Conservation (phyloP, 2,888 invertebrate species). For the Leptopilina drosophilae region DNA sequence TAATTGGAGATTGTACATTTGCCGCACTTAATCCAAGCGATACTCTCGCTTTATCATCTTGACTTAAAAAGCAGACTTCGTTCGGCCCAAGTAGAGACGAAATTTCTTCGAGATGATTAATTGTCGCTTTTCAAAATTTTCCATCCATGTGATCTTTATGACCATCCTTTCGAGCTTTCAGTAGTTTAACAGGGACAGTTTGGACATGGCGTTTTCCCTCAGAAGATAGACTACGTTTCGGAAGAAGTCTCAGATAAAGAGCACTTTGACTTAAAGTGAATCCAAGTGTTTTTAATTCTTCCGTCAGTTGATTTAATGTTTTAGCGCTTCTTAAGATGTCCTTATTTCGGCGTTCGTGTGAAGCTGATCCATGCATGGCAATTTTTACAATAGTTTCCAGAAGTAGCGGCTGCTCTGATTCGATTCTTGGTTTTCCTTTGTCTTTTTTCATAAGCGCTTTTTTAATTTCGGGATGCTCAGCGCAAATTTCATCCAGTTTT, state of each 20-base stretch:
- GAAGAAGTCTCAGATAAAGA: slow-evolving; percentile 59
- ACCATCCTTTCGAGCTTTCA: slow-evolving; percentile 45
- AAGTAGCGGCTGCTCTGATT: background rate
- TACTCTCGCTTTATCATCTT: slow-evolving; percentile 79
- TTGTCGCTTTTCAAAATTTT: slow-evolving; percentile 60
- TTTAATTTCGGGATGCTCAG: background rate
- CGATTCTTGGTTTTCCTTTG: background rate
- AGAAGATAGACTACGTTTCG: slow-evolving; percentile 53
- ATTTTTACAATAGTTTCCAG: slow-evolving; percentile 64
- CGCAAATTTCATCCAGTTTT: background rate
- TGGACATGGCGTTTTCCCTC: slow-evolving; percentile 53
- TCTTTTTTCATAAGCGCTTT: background rate
- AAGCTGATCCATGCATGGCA: slow-evolving; percentile 61
- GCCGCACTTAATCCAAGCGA: background rate
- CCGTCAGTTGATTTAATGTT: slow-evolving; percentile 48
- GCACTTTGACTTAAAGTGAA: slow-evolving; percentile 57
- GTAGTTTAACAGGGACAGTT: slow-evolving; percentile 64
- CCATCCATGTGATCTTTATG: slow-evolving; percentile 59
- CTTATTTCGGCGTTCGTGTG: slow-evolving; percentile 59
- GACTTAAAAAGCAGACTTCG: slow-evolving; percentile 74
- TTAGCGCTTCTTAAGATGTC: slow-evolving; percentile 53
- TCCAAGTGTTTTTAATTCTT: slow-evolving; percentile 52
- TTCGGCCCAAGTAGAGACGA: slow-evolving; percentile 60
- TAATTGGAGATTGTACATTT: background rate
- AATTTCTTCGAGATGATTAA: slow-evolving; percentile 59